Evolutionary conservation across 2,888 invertebrate species (phyloP).

Genomic region (Dusona sp.): DNA sequence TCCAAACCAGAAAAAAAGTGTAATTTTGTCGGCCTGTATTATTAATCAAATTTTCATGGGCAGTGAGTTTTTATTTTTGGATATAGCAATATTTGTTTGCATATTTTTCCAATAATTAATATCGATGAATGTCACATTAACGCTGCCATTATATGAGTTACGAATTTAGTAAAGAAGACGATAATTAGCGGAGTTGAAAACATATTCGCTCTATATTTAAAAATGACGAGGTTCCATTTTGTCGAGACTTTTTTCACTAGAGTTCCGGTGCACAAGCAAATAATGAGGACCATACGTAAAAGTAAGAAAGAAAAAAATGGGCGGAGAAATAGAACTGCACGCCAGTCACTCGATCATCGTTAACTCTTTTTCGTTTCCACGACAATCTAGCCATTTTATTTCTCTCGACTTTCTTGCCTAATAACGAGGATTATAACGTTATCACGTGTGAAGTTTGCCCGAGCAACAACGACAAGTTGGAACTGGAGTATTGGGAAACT

Average conservation of each 20-base stretch:
- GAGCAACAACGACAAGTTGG: constrained; percentile 47
- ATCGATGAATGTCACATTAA: background rate
- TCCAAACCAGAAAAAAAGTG: no score
- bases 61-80: background rate
- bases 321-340: constrained; percentile 60
- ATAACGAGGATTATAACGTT: constrained; percentile 67
- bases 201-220: background rate
- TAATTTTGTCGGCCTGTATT: no score
- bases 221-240: background rate
- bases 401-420: constrained; percentile 53
- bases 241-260: background rate
- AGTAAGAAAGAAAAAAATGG: constrained; percentile 51
- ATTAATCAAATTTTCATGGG: no score
- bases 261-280: constrained; percentile 16
- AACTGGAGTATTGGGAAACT: constrained; percentile 41
- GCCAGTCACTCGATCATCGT: constrained; percentile 77
- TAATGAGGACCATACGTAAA: constrained; percentile 10
- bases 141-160: no score
- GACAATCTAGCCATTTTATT: constrained; percentile 39
- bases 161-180: background rate
- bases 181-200: background rate
- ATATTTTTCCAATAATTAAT: background rate
- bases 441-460: constrained; percentile 67
- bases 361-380: constrained; percentile 70
- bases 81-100: background rate